Percentiles rank a stretch among this genome's conserved stretches.
These are phyloP conservation scores for Pelusios castaneus DNA, from an alignment of 2,113 vertebrate species.

Conservation along the genomic window DNA sequence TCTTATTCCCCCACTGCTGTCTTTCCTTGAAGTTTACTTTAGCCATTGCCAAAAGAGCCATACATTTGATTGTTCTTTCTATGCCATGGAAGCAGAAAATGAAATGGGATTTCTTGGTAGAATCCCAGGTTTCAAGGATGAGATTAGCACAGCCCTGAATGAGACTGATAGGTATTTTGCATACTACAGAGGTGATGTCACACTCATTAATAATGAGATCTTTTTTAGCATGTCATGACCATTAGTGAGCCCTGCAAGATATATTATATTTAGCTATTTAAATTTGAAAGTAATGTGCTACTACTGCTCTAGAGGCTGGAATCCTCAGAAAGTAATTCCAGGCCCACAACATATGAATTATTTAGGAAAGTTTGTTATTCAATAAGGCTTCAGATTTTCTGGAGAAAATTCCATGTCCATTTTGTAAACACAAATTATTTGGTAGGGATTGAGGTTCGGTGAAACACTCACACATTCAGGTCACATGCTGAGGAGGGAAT, in stretches of 20 bases:
- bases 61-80: neutral
- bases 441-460: accelerated
- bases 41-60: accelerated
- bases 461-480: neutral
- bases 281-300: neutral
- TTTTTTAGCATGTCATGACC: neutral
- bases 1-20: accelerated
- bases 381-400: neutral
- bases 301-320: neutral
- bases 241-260: neutral
- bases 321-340: neutral
- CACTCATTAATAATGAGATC: neutral
- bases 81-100: neutral
- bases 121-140: neutral
- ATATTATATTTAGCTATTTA: neutral
- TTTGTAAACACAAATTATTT: accelerated
- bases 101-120: neutral
- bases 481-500: neutral
- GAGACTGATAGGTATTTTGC: neutral
- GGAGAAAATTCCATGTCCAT: neutral
- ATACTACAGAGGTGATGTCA: neutral
- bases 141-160: neutral
- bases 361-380: neutral
- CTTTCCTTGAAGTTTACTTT: neutral
- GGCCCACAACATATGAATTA: neutral